Conservation (phyloP, 2,113 vertebrate species). For the Piaya cayana region DNA sequence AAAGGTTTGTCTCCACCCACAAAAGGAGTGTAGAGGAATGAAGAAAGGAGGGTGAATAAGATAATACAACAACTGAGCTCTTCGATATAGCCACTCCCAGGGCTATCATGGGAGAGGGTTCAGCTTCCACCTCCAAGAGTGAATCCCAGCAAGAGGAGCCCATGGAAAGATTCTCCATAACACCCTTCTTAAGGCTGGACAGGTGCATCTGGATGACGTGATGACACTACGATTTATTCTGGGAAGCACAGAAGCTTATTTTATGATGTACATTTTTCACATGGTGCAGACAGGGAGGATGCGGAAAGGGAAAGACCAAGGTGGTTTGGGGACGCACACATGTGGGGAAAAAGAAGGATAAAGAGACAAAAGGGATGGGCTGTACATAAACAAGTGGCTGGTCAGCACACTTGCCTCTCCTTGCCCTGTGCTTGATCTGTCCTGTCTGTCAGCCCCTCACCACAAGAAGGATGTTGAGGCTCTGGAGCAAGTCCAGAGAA, state of each 20-base stretch:
- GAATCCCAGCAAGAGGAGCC: neutral
- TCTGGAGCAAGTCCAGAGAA: too few species aligned
- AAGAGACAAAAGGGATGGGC: neutral
- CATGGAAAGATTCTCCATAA: neutral
- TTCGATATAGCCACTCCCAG: neutral
- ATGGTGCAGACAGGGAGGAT: accelerated
- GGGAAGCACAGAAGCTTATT: neutral
- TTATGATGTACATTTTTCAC: neutral
- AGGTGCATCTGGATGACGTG: neutral
- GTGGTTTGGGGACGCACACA: neutral
- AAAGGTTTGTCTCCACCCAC: neutral
- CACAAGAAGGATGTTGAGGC: too few species aligned
- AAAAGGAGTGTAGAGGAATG: neutral
- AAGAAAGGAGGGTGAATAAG: neutral
- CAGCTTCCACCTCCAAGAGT: neutral
- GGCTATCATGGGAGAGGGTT: neutral
- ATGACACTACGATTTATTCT: neutral
- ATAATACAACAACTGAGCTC: accelerated
- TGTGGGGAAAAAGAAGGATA: neutral
- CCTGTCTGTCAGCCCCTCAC: too few species aligned
- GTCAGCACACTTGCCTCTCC: neutral
- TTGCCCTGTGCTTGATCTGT: neutral
- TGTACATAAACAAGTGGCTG: neutral
- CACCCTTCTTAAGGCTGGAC: neutral
- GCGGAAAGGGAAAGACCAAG: neutral